Base-by-base conservation (phyloP, 2,113 vertebrate genomes). In the Archocentrus centrarchus region DNA sequence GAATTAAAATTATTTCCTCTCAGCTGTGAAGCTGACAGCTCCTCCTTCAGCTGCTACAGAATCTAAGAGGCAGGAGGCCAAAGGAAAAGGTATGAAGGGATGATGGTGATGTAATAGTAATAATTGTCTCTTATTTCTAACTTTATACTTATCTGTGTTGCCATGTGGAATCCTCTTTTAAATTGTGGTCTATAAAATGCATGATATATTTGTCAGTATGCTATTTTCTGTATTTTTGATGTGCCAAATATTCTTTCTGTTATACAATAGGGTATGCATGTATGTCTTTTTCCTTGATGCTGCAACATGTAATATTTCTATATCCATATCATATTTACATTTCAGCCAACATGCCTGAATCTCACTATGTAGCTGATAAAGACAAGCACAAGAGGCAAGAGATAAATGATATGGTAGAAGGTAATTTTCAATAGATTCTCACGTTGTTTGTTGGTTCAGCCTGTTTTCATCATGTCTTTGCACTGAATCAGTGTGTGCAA, bases 361-460 rank as follows among this genome's bases (percentile, higher is more conserved):
- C 58, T 59, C 22, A 41, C 2, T 62, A 73, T 39, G 14, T 63
- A 73, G 64, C 59, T 64, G 59, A 24, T 83, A 83, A 84, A 91
- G 87, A 83, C 37, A 39, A 80, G 59, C 22, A 68, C 30, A 75
- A 66, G 63, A 90, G 32, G 32, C 89, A 86, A 76, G 81, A 88
- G 59, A 91, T 91, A 76, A 53, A 73, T 75, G 85, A 94, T 77
- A 89, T 57, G 24, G 79, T 91, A 13, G 79, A 89, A 92, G 94
- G 88, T 92, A 90, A 87, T 82, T 55, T 66, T 73, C 8, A 17
- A 0, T 60, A 17, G 32, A 62, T 10, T 82, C 10, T 30, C 7
- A 9, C 0, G 32, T 57, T 64, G 37, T 17, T 79, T 63, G 5
- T 66, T 76, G 66, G 18, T 77, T 58, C 14, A 37, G n/a, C 4